Conservation (phyloP, 1,140 invertebrate genomes). For the Ceratina calcarata region DNA sequence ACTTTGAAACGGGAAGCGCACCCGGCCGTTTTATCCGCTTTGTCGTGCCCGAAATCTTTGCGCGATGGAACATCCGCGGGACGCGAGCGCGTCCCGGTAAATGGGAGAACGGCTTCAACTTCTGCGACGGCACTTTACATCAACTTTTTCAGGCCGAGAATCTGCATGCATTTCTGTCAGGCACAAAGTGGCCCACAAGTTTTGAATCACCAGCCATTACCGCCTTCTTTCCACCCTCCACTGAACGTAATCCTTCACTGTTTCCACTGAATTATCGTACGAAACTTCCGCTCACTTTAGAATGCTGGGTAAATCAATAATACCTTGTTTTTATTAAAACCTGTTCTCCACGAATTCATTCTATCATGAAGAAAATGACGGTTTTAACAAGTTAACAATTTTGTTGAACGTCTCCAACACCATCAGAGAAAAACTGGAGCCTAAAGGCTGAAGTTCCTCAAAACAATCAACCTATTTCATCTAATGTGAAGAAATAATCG, state of each 20-base stretch:
- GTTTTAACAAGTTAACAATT: no score
- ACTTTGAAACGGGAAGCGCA: not conserved
- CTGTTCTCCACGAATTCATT: no score
- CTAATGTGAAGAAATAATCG: no score
- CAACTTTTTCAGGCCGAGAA: constrained; percentile 20
- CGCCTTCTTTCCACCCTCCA: not conserved
- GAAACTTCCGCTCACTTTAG: not conserved
- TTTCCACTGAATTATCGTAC: not conserved
- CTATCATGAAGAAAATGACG: no score
- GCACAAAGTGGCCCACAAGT: not conserved
- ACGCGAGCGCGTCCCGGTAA: constrained; percentile 10
- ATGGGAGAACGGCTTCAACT: constrained; percentile 3
- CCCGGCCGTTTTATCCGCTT: not conserved
- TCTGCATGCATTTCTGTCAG: constrained; percentile 22
- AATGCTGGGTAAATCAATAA: no score
- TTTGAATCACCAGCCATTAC: constrained; percentile 19
- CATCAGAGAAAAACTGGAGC: no score
- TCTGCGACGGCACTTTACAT: not conserved
- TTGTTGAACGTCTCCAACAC: no score
- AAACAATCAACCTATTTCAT: no score
- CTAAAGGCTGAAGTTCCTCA: no score
- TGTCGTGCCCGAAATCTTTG: not conserved
- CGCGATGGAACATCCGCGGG: not conserved
- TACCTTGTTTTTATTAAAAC: no score
- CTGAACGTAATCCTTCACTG: not conserved